Evolutionary conservation across 1,140 invertebrate genomes (phyloP).

Genomic region (Globodera rostochiensis): DNA sequence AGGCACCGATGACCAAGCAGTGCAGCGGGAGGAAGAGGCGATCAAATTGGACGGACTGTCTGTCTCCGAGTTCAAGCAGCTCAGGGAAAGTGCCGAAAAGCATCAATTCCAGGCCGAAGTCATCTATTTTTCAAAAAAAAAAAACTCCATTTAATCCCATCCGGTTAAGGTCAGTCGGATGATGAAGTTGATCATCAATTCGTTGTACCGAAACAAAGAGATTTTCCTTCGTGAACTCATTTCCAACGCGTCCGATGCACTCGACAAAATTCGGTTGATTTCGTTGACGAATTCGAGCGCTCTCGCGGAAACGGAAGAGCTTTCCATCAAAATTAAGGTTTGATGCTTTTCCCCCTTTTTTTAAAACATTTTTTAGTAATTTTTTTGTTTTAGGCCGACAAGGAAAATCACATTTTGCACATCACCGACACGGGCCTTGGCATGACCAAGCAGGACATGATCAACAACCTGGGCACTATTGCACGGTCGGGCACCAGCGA

Average conservation of each 20-base stretch:
- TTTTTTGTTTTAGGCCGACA: slow-evolving; percentile 74
- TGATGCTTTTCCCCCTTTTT: background rate
- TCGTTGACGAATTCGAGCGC: slow-evolving; percentile 83
- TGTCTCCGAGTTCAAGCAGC: slow-evolving; percentile 87
- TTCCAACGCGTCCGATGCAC: slow-evolving; percentile 91
- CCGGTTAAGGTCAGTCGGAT: slow-evolving; percentile 76
- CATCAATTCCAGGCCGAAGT: slow-evolving; percentile 79
- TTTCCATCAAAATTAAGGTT: slow-evolving; percentile 85
- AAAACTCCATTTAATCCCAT: background rate
- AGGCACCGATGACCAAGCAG: slow-evolving; percentile 34
- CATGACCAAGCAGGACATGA: slow-evolving; percentile 88
- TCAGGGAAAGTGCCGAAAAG: slow-evolving; percentile 87
- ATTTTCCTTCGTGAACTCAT: slow-evolving; percentile 96
- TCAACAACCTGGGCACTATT: slow-evolving; percentile 96
- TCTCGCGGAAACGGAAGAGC: slow-evolving; percentile 78
- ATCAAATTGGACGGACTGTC: slow-evolving; percentile 93
- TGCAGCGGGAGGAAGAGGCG: slow-evolving; percentile 81
- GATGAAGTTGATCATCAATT: slow-evolving; percentile 99
- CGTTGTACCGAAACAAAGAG: slow-evolving; percentile 96
- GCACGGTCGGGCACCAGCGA: slow-evolving; percentile 98
- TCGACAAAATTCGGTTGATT: slow-evolving; percentile 87
- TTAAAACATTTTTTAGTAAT: background rate
- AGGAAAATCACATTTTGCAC: slow-evolving; percentile 88
- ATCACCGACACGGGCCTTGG: slow-evolving; percentile 96
- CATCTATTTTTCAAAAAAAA: slow-evolving; percentile 77